phyloP scores from a whole-genome alignment of 2,113 vertebrate species.

The Hypocryptadius cinnamomeus region DNA sequence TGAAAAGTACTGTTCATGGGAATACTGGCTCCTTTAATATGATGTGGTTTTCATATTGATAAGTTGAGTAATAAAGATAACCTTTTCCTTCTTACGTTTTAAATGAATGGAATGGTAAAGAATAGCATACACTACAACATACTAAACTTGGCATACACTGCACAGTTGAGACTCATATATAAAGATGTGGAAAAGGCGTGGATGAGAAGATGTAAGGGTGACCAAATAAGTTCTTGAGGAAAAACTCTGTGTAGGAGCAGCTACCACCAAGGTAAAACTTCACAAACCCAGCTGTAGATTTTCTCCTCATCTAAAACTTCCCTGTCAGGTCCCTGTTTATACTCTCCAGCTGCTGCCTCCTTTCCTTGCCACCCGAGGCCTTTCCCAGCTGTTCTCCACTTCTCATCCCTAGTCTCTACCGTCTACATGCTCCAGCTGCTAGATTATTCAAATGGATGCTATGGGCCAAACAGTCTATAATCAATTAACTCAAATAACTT shows the following conservation, averaged over 20 bases:
- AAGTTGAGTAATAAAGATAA: not conserved
- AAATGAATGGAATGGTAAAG: not conserved
- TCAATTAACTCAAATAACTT: not conserved
- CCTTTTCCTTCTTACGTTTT: not conserved
- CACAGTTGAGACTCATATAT: not conserved
- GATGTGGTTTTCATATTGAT: not conserved
- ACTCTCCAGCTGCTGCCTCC: not conserved
- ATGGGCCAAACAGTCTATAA: not conserved
- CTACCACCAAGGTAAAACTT: not conserved
- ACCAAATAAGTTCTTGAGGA: not conserved
- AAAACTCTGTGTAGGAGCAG: not conserved
- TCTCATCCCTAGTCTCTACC: not conserved
- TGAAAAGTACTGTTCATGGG: not conserved
- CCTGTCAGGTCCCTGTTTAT: not conserved
- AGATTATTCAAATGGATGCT: not conserved
- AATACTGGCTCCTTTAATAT: not conserved
- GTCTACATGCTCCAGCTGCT: not conserved
- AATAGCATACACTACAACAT: not conserved
- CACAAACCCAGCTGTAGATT: not conserved
- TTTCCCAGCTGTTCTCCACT: not conserved
- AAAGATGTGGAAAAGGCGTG: not conserved
- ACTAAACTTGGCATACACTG: not conserved
- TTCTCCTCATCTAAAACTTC: not conserved
- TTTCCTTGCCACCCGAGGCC: not conserved
- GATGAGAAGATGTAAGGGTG: not conserved